phyloP scores from a whole-genome alignment of 2,113 vertebrate genomes.

The Caracal caracal region DNA sequence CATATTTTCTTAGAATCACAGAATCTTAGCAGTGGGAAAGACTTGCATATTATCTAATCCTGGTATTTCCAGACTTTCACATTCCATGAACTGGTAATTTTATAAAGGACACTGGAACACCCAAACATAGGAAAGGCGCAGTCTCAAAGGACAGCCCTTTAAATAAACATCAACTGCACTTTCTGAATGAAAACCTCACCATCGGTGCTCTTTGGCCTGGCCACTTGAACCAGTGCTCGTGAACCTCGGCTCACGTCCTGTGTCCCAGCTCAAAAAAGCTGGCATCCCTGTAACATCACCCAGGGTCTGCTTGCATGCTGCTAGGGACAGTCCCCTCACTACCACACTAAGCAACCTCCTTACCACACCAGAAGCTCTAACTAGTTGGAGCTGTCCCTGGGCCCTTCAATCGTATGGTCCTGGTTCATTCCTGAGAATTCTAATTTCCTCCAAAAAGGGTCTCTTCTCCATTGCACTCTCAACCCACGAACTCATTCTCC shows the following conservation, averaged over 20 bases:
- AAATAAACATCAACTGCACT: background rate
- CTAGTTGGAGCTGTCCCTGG: background rate
- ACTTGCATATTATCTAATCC: background rate
- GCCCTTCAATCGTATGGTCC: background rate
- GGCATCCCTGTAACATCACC: background rate
- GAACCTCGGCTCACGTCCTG: background rate
- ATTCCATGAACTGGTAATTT: background rate
- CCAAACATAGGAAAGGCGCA: background rate
- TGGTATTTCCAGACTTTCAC: background rate
- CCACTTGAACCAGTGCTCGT: fast-evolving
- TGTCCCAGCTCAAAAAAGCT: background rate
- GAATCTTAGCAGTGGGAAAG: constrained; percentile 22
- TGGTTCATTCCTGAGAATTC: background rate
- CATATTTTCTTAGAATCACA: constrained; percentile 61
- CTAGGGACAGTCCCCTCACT: background rate
- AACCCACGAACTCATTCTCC: background rate
- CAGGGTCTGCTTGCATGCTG: background rate
- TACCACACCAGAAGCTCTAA: background rate
- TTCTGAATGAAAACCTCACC: background rate
- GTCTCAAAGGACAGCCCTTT: background rate
- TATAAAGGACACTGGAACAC: background rate
- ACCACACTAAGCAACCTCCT: fast-evolving
- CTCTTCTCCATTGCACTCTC: background rate
- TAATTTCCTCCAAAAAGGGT: background rate
- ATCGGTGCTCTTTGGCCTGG: background rate